Base-by-base conservation (phyloP, 2,888 invertebrate genomes). In the Drosophila gaucha region DNA sequence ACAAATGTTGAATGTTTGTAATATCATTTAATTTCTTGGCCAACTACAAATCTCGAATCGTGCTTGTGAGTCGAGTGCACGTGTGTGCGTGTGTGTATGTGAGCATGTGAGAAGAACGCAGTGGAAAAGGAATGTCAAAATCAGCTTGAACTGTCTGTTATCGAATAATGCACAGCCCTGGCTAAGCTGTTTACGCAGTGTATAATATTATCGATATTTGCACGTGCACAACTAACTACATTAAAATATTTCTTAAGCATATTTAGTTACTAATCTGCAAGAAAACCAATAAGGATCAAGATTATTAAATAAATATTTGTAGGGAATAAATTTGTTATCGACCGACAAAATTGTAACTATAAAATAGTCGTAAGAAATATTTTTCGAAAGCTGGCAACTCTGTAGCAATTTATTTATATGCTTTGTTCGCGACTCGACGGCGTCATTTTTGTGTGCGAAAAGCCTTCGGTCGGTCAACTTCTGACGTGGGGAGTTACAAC, bases 381-480 rank as follows among this genome's bases (percentile, higher is more conserved):
- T 39, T 64, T 24, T 5, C 9, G 16, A 8, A 9, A 2, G 9
- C 24, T 74, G 72, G 72, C 59, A 74, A 46, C 74, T 6, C 69
- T n/a, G n/a, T 8, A 0, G 4, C 0, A 2, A 20, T 24, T 26
- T 69, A 74, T 74, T 74, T 73, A 73, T 74, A 73, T 55, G 49
- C 51, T 12, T 50, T 66, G 75, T n/a, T 20, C 28, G 33, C 30
- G 46, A 10, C 14, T 16, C 35, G 24, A 20, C 67, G 63, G 63
- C 73, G 77, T 74, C 68, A 74, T 59, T 74, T 58, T 56, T 68
- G 51, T 59, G 49, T 74, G 73, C 68, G 74, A 77, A 74, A 77
- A 68, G 41, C 46, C 39, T 33, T 71, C 51, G 56, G 49, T 46
- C 38, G 47, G 59, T 67, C 39, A 47, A 20, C 12, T 47, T 35